These are phyloP conservation scores for Blennius ocellaris DNA, from an alignment of 2,113 vertebrate genomes.

Conservation along the genomic window DNA sequence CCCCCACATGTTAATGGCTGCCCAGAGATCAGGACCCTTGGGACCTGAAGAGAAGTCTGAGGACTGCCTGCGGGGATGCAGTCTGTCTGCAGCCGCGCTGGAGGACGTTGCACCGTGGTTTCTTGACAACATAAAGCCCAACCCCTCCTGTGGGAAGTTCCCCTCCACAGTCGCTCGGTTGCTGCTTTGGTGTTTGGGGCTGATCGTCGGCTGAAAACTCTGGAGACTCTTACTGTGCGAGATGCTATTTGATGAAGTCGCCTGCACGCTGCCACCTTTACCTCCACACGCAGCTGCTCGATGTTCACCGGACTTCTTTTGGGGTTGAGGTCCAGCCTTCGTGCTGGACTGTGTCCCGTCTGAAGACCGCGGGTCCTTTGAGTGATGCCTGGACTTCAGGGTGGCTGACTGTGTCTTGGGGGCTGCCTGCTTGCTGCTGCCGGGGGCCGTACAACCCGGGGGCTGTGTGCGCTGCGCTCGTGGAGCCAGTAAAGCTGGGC, in stretches of 20 bases:
- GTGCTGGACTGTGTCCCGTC: slow-evolving; percentile 38
- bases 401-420: slow-evolving; percentile 51
- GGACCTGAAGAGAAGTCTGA: slow-evolving; percentile 59
- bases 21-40: slow-evolving; percentile 75
- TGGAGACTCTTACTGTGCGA: slow-evolving; percentile 39
- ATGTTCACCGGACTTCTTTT: slow-evolving; percentile 58
- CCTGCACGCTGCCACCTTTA: slow-evolving; percentile 41
- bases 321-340: slow-evolving; percentile 42
- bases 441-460: slow-evolving; percentile 63
- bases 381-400: slow-evolving; percentile 57
- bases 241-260: slow-evolving; percentile 40
- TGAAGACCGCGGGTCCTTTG: slow-evolving; percentile 54
- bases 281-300: slow-evolving; percentile 37
- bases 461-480: slow-evolving; percentile 88
- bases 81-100: slow-evolving; percentile 43
- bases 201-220: slow-evolving; percentile 36
- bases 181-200: slow-evolving; percentile 73
- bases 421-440: slow-evolving; percentile 45
- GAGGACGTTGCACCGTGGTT: slow-evolving; percentile 80
- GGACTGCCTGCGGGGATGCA: slow-evolving; percentile 60
- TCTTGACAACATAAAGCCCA: slow-evolving; percentile 80
- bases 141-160: slow-evolving; percentile 74
- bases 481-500: slow-evolving; percentile 87
- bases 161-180: slow-evolving; percentile 82
- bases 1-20: slow-evolving; percentile 76